phyloP scores from a whole-genome alignment of 2,113 vertebrate species.

The Perca schrenkii region DNA sequence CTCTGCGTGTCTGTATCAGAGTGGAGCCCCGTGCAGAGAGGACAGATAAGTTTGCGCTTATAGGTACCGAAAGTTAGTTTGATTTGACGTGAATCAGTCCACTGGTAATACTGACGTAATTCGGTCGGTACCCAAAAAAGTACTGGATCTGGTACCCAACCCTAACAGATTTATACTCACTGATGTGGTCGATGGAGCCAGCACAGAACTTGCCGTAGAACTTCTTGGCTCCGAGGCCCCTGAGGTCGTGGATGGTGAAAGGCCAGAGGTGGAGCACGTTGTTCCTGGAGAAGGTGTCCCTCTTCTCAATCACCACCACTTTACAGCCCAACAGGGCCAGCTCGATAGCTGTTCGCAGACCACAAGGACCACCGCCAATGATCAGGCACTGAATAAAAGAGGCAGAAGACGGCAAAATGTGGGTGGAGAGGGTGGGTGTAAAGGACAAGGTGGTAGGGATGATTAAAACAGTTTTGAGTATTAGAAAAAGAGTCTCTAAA shows the following conservation, averaged over 20 bases:
- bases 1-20: no score
- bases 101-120: no score
- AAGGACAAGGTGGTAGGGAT: not conserved
- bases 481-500: no score
- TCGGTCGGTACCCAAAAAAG: no score
- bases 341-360: conserved; percentile 94
- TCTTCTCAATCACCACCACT: conserved; percentile 95
- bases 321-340: conserved; percentile 95
- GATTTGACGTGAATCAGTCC: no score
- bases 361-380: conserved; percentile 94
- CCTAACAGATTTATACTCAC: conserved; percentile 84
- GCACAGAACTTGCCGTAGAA: conserved; percentile 99
- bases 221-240: conserved; percentile 95
- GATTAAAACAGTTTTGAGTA: no score
- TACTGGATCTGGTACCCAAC: no score
- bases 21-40: no score
- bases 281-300: conserved; percentile 97
- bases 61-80: no score
- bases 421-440: no score
- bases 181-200: conserved; percentile 97
- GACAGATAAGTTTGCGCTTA: no score
- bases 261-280: conserved; percentile 99
- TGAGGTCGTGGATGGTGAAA: conserved; percentile 96
- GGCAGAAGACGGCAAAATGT: not conserved
- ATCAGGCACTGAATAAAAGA: conserved; percentile 90